phyloP scores from a whole-genome alignment of 2,888 invertebrate species.

The Cantharis flavilabris region DNA sequence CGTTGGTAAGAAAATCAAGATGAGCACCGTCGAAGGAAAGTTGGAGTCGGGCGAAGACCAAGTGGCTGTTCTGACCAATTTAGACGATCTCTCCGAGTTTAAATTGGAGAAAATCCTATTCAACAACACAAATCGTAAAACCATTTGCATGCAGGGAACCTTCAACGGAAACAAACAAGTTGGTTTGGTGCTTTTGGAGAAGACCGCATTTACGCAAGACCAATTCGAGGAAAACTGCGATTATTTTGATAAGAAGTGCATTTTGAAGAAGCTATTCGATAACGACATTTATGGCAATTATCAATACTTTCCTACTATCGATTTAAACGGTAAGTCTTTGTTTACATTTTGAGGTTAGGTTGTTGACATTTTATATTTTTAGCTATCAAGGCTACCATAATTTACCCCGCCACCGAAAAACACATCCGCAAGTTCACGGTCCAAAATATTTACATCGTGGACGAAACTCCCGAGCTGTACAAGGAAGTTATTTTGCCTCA shows the following conservation, averaged over 20 bases:
- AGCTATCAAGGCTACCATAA: slow-evolving; percentile 87
- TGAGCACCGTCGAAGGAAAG: slow-evolving; percentile 28
- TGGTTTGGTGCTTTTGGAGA: slow-evolving; percentile 80
- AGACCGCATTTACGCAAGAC: slow-evolving; percentile 75
- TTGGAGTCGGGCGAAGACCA: slow-evolving; percentile 31
- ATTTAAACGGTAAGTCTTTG: slow-evolving; percentile 62
- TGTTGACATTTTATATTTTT: slow-evolving; percentile 43
- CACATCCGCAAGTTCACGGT: slow-evolving; percentile 86
- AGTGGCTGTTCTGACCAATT: slow-evolving; percentile 43
- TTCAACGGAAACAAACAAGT: slow-evolving; percentile 66
- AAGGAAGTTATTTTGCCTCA: slow-evolving; percentile 76
- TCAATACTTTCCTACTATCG: slow-evolving; percentile 61
- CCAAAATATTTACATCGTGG: slow-evolving; percentile 74
- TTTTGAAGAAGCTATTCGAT: slow-evolving; percentile 67
- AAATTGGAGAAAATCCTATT: slow-evolving; percentile 68
- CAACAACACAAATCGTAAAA: slow-evolving; percentile 75
- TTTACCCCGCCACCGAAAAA: slow-evolving; percentile 92
- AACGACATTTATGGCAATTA: slow-evolving; percentile 89
- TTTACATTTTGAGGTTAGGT: slow-evolving; percentile 9
- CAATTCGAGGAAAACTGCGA: slow-evolving; percentile 58
- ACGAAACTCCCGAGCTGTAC: slow-evolving; percentile 86
- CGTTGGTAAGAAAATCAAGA: neutral
- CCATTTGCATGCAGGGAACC: slow-evolving; percentile 70
- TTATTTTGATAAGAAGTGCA: slow-evolving; percentile 66
- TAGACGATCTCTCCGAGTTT: slow-evolving; percentile 67